Evolutionary conservation across 2,888 invertebrate species (phyloP).

Genomic region (Emesis castigata): DNA sequence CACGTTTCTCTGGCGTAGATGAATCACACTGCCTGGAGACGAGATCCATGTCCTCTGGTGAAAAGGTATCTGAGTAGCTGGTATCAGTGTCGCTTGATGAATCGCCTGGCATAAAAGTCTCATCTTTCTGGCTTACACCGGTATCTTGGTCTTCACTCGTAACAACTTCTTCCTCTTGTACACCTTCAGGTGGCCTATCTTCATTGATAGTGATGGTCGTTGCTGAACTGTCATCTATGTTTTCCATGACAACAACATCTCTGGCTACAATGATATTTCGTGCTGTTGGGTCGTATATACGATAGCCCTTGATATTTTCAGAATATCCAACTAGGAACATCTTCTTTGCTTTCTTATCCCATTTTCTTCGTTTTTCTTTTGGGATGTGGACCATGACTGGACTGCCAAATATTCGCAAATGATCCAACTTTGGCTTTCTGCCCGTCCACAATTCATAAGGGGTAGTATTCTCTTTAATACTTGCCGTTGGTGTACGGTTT

Average conservation of each 20-base stretch:
- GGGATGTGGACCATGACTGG: conserved; percentile 49
- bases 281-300: conserved; percentile 57
- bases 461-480: not conserved
- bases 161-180: not conserved
- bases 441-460: conserved; percentile 14
- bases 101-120: conserved; percentile 12
- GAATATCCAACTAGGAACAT: conserved; percentile 59
- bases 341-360: conserved; percentile 61
- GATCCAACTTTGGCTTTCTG: conserved; percentile 52
- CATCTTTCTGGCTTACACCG: not conserved
- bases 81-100: conserved; percentile 14
- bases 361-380: conserved; percentile 56
- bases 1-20: conserved; percentile 31
- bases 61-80: not conserved
- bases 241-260: conserved; percentile 52
- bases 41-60: not conserved
- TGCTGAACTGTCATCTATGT: conserved; percentile 14
- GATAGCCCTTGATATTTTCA: conserved; percentile 64
- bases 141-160: not conserved
- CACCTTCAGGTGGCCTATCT: conserved; percentile 13
- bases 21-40: not conserved
- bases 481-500: not conserved
- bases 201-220: conserved; percentile 26
- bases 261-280: conserved; percentile 52
- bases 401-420: conserved; percentile 59